Conservation (phyloP, 2,888 invertebrate species). For the Gari tellinella region DNA sequence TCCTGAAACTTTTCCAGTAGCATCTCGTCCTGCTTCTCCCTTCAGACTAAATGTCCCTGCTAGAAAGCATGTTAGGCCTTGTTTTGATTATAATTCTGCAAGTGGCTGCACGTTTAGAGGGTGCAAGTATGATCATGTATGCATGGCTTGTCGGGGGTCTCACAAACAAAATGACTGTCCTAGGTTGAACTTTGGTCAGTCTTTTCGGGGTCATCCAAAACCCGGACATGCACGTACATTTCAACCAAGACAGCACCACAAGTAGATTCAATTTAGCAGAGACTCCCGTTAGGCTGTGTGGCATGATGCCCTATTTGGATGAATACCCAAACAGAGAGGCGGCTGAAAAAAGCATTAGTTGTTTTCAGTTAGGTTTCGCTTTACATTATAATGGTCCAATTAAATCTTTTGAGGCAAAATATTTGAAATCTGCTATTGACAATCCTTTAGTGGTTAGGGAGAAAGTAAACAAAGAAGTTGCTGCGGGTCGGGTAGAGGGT, state of each 20-base stretch:
- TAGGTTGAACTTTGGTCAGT: no score
- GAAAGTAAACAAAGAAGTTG: conserved; percentile 38
- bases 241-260: no score
- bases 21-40: no score
- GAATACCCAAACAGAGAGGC: neutral
- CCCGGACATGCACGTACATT: no score
- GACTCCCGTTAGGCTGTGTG: no score
- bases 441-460: conserved; percentile 9
- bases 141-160: neutral
- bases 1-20: neutral
- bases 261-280: no score
- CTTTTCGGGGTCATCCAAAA: no score
- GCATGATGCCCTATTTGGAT: no score
- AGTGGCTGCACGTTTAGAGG: neutral
- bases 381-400: conserved; percentile 20
- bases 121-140: conserved; percentile 3
- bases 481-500: conserved; percentile 38
- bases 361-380: conserved; percentile 21
- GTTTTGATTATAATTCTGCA: conserved; percentile 6
- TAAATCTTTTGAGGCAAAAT: neutral
- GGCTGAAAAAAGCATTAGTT: neutral
- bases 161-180: conserved; percentile 2
- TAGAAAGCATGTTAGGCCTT: neutral
- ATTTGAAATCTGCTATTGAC: conserved; percentile 28
- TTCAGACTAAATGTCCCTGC: neutral